Evolutionary conservation across 2,797 vertebrate species (phyloP).

Genomic region (Zenarchopterus dispar): DNA sequence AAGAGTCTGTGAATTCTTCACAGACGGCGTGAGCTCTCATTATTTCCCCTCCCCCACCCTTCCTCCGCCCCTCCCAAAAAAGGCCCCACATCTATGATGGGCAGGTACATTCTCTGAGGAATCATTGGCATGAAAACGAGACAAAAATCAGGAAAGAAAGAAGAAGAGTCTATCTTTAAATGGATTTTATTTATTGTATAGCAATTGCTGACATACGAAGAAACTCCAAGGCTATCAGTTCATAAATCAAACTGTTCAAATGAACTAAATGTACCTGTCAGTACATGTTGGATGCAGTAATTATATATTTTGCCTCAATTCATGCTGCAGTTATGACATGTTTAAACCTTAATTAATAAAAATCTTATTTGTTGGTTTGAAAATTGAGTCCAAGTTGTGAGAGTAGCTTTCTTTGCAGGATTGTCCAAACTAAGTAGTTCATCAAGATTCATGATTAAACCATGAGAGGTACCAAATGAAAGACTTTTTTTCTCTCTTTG

Average conservation of each 20-base stretch:
- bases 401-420: too few species aligned
- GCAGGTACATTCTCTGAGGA: conserved; percentile 71
- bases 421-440: too few species aligned
- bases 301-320: conserved; percentile 19
- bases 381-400: too few species aligned
- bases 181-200: conserved; percentile 30
- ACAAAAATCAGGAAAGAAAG: conserved; percentile 41
- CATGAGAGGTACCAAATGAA: too few species aligned
- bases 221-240: conserved; percentile 32
- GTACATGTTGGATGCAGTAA: conserved; percentile 13
- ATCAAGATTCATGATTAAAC: too few species aligned
- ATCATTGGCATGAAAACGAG: conserved; percentile 56
- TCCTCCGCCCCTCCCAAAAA: too few species aligned
- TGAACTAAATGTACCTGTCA: conserved; percentile 15
- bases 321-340: background rate
- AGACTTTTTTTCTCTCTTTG: too few species aligned
- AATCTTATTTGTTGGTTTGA: too few species aligned
- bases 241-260: conserved; percentile 40
- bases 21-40: conserved; percentile 61
- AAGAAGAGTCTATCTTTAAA: conserved; percentile 31
- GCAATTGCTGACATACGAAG: conserved; percentile 31
- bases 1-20: conserved; percentile 53
- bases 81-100: conserved; percentile 60
- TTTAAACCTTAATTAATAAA: conserved; percentile 15
- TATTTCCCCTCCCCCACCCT: conserved; percentile 56